Conservation (phyloP, 2,797 vertebrate genomes). For the Borostomias antarcticus region DNA sequence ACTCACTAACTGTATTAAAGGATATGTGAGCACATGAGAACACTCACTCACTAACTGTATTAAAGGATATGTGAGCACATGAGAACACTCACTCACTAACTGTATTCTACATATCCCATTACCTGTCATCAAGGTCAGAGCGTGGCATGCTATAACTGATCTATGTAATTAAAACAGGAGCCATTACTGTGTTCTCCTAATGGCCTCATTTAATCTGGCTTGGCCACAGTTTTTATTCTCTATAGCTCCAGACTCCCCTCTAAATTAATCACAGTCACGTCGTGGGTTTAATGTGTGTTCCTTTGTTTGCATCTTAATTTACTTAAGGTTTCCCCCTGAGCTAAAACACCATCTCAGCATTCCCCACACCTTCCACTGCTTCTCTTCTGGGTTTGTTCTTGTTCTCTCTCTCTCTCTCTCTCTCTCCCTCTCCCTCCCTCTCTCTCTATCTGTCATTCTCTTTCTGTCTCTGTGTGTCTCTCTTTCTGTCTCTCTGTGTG, state of each 20-base stretch:
- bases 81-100: background rate
- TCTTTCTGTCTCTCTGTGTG: constrained; percentile 20
- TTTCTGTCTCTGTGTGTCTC: background rate
- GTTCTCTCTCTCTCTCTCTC: constrained; percentile 1
- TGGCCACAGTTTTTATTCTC: constrained; percentile 41
- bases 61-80: background rate
- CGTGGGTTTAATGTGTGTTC: constrained; percentile 29
- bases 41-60: too few species aligned
- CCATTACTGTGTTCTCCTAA: constrained; percentile 43
- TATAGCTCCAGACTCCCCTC: constrained; percentile 28
- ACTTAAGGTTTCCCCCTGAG: constrained; percentile 37
- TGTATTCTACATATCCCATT: background rate
- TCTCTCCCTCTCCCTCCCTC: constrained; percentile 14
- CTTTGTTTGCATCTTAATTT: constrained; percentile 52
- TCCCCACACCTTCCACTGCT: background rate
- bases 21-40: too few species aligned
- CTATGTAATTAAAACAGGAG: constrained; percentile 42
- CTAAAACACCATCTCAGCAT: constrained; percentile 43
- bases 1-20: too few species aligned
- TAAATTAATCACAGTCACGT: constrained; percentile 46
- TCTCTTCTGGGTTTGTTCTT: background rate
- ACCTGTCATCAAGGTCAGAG: constrained; percentile 28
- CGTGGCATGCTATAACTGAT: constrained; percentile 34
- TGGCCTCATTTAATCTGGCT: constrained; percentile 51
- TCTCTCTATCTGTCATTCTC: constrained; percentile 4